These are phyloP conservation scores for Camponotus fellah DNA, from an alignment of 2,888 invertebrate genomes.

Conservation along the genomic window DNA sequence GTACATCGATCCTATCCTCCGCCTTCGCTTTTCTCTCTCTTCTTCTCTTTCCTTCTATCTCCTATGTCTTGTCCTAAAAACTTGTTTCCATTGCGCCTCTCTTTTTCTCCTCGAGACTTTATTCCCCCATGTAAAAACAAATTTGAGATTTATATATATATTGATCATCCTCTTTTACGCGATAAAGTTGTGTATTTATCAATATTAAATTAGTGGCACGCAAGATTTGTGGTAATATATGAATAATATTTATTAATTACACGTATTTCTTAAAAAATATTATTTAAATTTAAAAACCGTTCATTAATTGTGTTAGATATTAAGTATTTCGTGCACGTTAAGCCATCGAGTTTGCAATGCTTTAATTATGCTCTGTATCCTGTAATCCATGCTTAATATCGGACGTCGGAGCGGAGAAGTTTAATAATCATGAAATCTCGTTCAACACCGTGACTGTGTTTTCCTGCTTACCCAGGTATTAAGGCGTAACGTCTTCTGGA, in stretches of 20 bases:
- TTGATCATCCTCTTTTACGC: not conserved
- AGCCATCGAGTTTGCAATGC: constrained; percentile 53
- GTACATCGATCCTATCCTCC: constrained; percentile 66
- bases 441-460: constrained; percentile 53
- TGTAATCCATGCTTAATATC: constrained; percentile 59
- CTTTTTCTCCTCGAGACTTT: constrained; percentile 60
- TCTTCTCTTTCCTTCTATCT: not conserved
- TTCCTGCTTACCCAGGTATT: constrained; percentile 54
- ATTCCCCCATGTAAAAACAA: constrained; percentile 67
- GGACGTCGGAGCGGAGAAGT: constrained; percentile 49
- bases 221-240: not conserved
- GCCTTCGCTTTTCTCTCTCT: constrained; percentile 23
- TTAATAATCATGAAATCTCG: constrained; percentile 60
- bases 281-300: constrained; percentile 19
- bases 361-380: constrained; percentile 58
- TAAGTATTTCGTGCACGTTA: constrained; percentile 50
- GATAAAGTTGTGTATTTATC: not conserved
- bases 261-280: not conserved
- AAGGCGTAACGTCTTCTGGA: constrained; percentile 56
- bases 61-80: constrained; percentile 38
- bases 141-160: constrained; percentile 58
- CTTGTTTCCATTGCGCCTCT: constrained; percentile 53
- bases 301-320: constrained; percentile 32
- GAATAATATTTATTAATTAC: not conserved
- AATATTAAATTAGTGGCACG: not conserved